Conservation (phyloP, 2,797 vertebrate genomes). For the Anas georgica region DNA sequence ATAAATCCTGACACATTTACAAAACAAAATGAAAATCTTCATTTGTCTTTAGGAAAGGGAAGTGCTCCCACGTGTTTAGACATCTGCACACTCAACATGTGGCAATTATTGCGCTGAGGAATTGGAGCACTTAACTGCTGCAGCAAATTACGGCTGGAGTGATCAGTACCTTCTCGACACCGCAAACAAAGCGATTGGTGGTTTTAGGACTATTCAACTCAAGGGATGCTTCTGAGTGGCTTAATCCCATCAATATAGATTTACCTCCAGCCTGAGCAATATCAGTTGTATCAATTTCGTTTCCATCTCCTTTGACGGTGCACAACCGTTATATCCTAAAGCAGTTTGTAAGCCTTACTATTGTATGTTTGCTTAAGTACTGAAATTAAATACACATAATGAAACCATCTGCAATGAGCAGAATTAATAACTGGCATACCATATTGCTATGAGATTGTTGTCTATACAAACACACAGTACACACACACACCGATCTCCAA, state of each 20-base stretch:
- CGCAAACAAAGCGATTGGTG: slow-evolving; percentile 48
- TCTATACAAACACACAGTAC: slow-evolving; percentile 55
- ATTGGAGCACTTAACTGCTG: slow-evolving; percentile 81
- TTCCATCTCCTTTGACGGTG: slow-evolving; percentile 58
- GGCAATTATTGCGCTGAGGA: slow-evolving; percentile 82
- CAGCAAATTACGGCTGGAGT: slow-evolving; percentile 73
- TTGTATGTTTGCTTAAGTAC: slow-evolving; percentile 69
- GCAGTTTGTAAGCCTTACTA: slow-evolving; percentile 54
- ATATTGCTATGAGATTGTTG: slow-evolving; percentile 72
- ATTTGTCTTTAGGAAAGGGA: slow-evolving; percentile 77
- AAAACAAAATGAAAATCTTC: slow-evolving; percentile 82
- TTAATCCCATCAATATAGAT: slow-evolving; percentile 62
- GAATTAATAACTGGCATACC: slow-evolving; percentile 74
- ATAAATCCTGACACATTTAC: slow-evolving; percentile 83
- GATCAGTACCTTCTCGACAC: slow-evolving; percentile 62
- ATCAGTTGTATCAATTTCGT: slow-evolving; percentile 26
- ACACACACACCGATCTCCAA: slow-evolving; percentile 12
- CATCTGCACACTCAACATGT: slow-evolving; percentile 83
- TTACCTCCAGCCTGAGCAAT: slow-evolving; percentile 53
- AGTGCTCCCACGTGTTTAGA: slow-evolving; percentile 84
- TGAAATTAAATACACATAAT: slow-evolving; percentile 72
- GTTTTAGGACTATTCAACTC: slow-evolving; percentile 28
- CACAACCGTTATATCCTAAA: neutral
- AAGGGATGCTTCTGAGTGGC: slow-evolving; percentile 5
- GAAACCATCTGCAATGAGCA: slow-evolving; percentile 68